A percentile compares a stretch with the other conserved stretches of the same genome.
Evolutionary conservation across 2,113 vertebrate genomes (phyloP).

Genomic region (Rhynchomys soricoides): DNA sequence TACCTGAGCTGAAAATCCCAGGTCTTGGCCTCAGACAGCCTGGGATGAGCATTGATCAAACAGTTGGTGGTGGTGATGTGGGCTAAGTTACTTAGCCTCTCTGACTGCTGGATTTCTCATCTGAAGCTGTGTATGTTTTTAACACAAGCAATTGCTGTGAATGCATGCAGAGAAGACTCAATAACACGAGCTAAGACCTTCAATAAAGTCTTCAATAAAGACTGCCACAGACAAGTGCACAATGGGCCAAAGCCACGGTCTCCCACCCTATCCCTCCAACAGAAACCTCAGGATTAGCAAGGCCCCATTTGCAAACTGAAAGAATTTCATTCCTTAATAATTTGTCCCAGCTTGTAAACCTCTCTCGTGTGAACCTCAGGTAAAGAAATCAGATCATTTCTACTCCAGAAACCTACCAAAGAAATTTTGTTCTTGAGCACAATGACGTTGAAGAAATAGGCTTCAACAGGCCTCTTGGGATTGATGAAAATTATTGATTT

Average conservation of each 20-base stretch:
- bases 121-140: neutral
- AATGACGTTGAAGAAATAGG: neutral
- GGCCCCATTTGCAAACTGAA: neutral
- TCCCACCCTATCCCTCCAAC: neutral
- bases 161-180: neutral
- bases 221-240: neutral
- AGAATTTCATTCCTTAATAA: slow-evolving; percentile 22
- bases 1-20: neutral
- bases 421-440: neutral
- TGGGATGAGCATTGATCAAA: neutral
- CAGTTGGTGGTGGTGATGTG: neutral
- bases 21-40: neutral
- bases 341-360: neutral
- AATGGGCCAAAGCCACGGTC: neutral
- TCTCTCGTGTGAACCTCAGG: neutral
- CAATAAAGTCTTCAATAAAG: neutral
- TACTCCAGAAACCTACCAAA: neutral
- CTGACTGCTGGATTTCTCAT: neutral
- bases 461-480: neutral
- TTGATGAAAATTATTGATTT: slow-evolving; percentile 69
- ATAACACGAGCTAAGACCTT: neutral
- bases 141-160: neutral
- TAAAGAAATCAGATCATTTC: slow-evolving; percentile 7
- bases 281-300: neutral
- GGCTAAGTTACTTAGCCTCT: slow-evolving; percentile 17